Evolutionary conservation across 2,888 invertebrate genomes (phyloP), one percentile per base, ranked within the genome.

Genomic region (Ceramica pisi): DNA sequence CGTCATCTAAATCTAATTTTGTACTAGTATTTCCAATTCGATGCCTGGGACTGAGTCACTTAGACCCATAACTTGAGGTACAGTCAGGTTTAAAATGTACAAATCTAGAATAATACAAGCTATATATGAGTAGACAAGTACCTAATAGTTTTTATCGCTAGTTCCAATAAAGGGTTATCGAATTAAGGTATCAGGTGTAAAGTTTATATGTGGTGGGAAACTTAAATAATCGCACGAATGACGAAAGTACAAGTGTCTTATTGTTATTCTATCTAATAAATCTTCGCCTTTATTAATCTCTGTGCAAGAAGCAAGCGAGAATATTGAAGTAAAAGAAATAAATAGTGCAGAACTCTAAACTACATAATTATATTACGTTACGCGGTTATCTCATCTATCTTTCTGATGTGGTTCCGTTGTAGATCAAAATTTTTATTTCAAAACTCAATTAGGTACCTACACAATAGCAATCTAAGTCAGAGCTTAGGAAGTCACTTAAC

Each of bases 371-470:
- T 44, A n/a, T 82, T 56, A 76, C 55, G 62, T 72, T 66, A 31
- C 10, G 14, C 12, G 21, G 41, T 67, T 55, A 68, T 68, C 69
- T 71, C 46, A 59, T 67, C 38, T 77, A 56, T 73, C 59, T 83
- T 59, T 35, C 41, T 75, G 57, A 71, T 60, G 71, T 71, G 61
- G 55, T 68, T 48, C 55, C 50, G 48, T 61, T 14, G 60, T 65
- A 70, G 21, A 66, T 84, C 46, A 71, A 82, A 71, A 35, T 73
- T 74, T 51, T 75, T 78, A 84, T 84, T 75, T 67, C 66, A 69
- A 75, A 86, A 82, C 74, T 73, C 70, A 72, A 82, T 77, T 77
- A 83, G 67, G 71, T 75, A 76, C n/a, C n/a, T n/a, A n/a, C 72
- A 76, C 78, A 77, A 74, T 80, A 81, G 56, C 67, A 84, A 77